Evolutionary conservation across 2,888 invertebrate species (phyloP), one percentile per base, ranked within the genome.

Genomic region (Cremastinae sp.): DNA sequence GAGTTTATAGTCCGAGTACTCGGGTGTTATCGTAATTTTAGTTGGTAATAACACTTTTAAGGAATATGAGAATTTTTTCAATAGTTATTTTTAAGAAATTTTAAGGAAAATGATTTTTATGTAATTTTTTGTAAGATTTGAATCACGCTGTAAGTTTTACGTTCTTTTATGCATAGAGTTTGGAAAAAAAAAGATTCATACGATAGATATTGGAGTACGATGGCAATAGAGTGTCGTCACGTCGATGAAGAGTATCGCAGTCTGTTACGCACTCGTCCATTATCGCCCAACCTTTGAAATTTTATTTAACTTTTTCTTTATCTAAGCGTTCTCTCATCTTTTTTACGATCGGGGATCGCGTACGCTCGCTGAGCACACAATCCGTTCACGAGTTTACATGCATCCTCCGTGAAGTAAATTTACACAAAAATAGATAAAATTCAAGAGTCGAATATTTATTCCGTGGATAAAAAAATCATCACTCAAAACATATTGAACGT

Each of bases 221-320:
- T 16, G 39, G 45, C 28, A 43, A 4, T 22, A 45, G 45, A 62
- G 22, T 18, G 49, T 49, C 55, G 53, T 58, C 49, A 64, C 51
- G 39, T 69, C 35, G 37, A 74, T 62, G 51, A 74, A 55, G 56
- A 64, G 56, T 51, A 51, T 49, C 49, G 39, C 73, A 62, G 56
- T 68, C 74, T 64, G 37, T 69, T 69, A 20, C 59, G 74, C 56
- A 64, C 56, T 51, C 68, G 49, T 62, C 56, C 70, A 74, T 70
- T 74, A 74, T 70, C 74, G 53, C 55, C 16, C 22, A 66, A 18
- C 39, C 51, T 64, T 61, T 56, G 10, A 69, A 22, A 14, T 10
- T 64, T 53, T 70, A 64, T 41, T 75, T 51, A 9, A 56, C 35
- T 59, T 28, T 43, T 55, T 43, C 43, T 14, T 47, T 61, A 28